Base-by-base conservation (phyloP, 2,797 vertebrate genomes). In the Adrianichthys oophorus region DNA sequence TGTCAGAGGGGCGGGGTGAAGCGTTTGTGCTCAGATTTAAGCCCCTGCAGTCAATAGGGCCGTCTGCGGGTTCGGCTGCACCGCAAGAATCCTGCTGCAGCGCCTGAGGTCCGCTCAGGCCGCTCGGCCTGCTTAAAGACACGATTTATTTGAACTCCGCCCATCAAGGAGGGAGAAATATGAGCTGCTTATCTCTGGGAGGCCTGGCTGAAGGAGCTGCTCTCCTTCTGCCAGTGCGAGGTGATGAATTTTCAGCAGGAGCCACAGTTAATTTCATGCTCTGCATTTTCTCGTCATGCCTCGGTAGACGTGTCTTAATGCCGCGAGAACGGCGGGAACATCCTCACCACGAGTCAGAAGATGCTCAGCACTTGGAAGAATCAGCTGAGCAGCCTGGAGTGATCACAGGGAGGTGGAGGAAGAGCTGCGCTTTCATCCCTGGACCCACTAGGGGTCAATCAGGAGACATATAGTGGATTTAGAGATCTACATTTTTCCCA, bases 241-340 rank as follows among this genome's bases (percentile, higher is more conserved):
- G 57, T 65, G 78, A 57, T 48, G 48, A 70, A 71, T 74, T 82
- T 85, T 81, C 76, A 76, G 72, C 78, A 50, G 65, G 56, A 86
- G 80, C 78, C 74, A 74, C 74, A 84, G 84, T 82, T 89, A 87
- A 90, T 90, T 90, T 90, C 85, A 90, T 89, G 83, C 84, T 85
- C 75, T 77, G 86, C 74, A 79, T 87, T 87, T 87, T 84, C 70
- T 64, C 61, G 79, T 82, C 76, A 88, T 72, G 85, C 89, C 76
- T 87, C 77, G 78, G 68, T 79, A 82, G 76, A 81, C 80, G 72
- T 62, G 57, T 64, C 74, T 63, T 46, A 55, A 73, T 57, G 69
- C 56, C 49, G 70, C 64, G 62, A 72, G 79, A 74, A 57, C 32
- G 1, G 29, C 57, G 46, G 49, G 48, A 21, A 58, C 7, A 41